Conservation (phyloP, 53 echinoderm and acorn worm genomes). For the Antedon mediterranea region DNA sequence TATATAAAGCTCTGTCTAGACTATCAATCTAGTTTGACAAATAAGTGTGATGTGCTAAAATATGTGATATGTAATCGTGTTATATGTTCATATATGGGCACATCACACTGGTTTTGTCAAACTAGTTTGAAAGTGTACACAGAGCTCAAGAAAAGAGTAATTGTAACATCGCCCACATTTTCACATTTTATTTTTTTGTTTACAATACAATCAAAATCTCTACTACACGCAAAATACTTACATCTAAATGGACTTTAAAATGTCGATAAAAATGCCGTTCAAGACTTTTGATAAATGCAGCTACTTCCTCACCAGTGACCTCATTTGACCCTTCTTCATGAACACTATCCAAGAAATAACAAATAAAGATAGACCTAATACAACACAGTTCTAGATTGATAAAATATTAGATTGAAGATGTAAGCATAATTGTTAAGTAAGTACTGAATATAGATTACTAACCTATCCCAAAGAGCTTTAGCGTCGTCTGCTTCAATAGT, state of each 20-base stretch:
- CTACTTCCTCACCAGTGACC: constrained; percentile 43
- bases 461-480: constrained; percentile 84
- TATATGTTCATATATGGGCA: too few relatives aligned
- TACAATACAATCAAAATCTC: too few relatives aligned
- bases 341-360: constrained; percentile 24
- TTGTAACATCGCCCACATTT: too few relatives aligned
- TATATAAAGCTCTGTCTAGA: too few relatives aligned
- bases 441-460: neutral
- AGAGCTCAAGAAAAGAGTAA: too few relatives aligned
- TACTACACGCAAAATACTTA: constrained; percentile 23
- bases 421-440: neutral
- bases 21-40: too few relatives aligned
- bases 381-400: too few relatives aligned
- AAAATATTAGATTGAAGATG: neutral
- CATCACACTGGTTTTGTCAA: too few relatives aligned
- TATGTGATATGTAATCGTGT: neutral
- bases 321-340: constrained; percentile 59
- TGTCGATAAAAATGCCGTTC: constrained; percentile 70
- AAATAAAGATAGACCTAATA: too few relatives aligned
- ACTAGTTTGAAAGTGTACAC: too few relatives aligned
- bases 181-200: too few relatives aligned
- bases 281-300: constrained; percentile 56
- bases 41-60: too few relatives aligned
- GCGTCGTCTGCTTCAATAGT: constrained; percentile 72
- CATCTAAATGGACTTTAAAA: constrained; percentile 66